Evolutionary conservation across 2,888 invertebrate genomes (phyloP).

Genomic region (Cyclophora punctaria): DNA sequence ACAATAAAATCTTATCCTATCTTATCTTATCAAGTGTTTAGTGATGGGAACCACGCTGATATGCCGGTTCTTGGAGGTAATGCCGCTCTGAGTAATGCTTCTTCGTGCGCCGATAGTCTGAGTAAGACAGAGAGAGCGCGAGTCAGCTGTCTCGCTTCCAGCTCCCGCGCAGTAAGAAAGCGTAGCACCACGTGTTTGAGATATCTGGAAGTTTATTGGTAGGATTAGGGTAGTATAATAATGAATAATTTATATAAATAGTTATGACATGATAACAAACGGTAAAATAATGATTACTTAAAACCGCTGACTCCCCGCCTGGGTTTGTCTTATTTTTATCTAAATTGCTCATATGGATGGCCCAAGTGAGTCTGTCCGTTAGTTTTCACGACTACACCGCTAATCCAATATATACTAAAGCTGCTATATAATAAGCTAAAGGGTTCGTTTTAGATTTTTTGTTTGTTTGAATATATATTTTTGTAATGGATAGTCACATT

Average conservation of each 20-base stretch:
- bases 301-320: too few relatives aligned
- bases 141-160: slow-evolving; percentile 91
- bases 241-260: too few relatives aligned
- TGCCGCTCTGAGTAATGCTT: slow-evolving; percentile 86
- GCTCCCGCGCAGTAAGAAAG: slow-evolving; percentile 91
- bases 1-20: not conserved
- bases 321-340: too few relatives aligned
- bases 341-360: too few relatives aligned
- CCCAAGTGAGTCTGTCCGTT: too few relatives aligned
- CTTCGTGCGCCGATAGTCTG: slow-evolving; percentile 89
- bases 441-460: not conserved
- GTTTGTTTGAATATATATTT: too few relatives aligned
- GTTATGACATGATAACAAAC: too few relatives aligned
- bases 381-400: too few relatives aligned
- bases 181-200: slow-evolving; percentile 95
- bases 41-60: slow-evolving; percentile 55
- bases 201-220: slow-evolving; percentile 63
- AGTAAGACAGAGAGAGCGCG: slow-evolving; percentile 90
- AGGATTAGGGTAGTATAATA: too few relatives aligned
- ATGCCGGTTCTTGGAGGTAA: slow-evolving; percentile 66
- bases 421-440: not conserved
- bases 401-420: too few relatives aligned
- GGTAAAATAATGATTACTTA: too few relatives aligned
- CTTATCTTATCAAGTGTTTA: slow-evolving; percentile 13
- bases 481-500: too few relatives aligned